A percentile compares a stretch with the other conserved stretches of the same genome.
Conservation (phyloP, 2,113 vertebrate species). For the Lepisosteus osseus region DNA sequence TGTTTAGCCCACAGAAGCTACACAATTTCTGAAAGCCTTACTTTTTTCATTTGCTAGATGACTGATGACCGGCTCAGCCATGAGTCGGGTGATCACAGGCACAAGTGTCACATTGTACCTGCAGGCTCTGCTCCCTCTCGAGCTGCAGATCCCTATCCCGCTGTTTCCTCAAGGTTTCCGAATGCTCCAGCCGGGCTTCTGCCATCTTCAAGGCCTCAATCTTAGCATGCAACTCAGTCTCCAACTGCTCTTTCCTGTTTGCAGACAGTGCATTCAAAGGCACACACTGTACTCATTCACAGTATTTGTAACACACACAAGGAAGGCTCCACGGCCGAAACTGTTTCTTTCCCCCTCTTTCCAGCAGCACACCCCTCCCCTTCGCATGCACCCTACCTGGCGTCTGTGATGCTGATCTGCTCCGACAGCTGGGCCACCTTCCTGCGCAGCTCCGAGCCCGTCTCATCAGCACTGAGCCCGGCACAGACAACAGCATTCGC, state of each 20-base stretch:
- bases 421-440: conserved; percentile 71
- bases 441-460: conserved; percentile 47
- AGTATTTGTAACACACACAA: neutral
- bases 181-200: conserved; percentile 58
- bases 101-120: conserved; percentile 3
- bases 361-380: conserved; percentile 36
- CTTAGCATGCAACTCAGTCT: conserved; percentile 60
- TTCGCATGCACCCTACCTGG: conserved; percentile 59
- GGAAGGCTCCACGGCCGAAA: neutral
- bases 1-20: neutral
- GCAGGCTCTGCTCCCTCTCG: conserved; percentile 44
- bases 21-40: neutral
- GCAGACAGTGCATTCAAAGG: neutral
- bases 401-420: conserved; percentile 71
- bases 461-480: conserved; percentile 7
- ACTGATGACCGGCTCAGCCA: no score
- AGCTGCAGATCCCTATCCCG: conserved; percentile 64
- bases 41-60: neutral
- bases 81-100: no score
- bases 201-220: conserved; percentile 64
- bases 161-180: conserved; percentile 61
- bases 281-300: no score
- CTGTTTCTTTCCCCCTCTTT: conserved; percentile 30
- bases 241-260: conserved; percentile 51
- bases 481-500: conserved; percentile 2